Evolutionary conservation across 2,888 invertebrate genomes (phyloP), one percentile per base, ranked within the genome.

Genomic region (Frankliniella intonsa): DNA sequence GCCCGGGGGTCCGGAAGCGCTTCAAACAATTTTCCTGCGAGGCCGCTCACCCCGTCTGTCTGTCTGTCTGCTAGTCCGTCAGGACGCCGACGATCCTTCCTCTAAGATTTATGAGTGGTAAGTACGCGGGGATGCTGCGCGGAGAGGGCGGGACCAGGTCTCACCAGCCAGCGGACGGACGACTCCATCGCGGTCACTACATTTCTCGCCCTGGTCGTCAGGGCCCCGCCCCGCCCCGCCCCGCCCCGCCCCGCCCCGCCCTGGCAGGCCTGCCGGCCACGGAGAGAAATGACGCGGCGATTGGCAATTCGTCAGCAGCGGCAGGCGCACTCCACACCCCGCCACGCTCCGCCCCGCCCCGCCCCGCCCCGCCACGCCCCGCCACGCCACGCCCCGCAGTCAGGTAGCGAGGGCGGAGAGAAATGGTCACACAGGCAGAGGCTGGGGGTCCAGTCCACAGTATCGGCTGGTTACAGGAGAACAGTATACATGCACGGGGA

Each of bases 241-340:
- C 62, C 17, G 38, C 38, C 38, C 38, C 38, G 62, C 19, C n/a
- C n/a, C n/a, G n/a, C n/a, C n/a, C n/a, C n/a, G n/a, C n/a, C n/a
- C 62, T 17, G 17, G 62, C 17, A 7, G 62, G 62, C 38, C 69
- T 25, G 69, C 9, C 25, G 69, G 69, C 11, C 69, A 76, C 69
- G 69, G 69, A 76, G 69, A 76, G 69, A 76, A 76, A 76, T 76
- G 69, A 76, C 25, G 69, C 12, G 69, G 69, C 69, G 69, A 76
- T 76, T 76, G 69, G 69, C 69, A 25, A 76, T 76, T 76, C 69
- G 69, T 76, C 69, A 76, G 69, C 69, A 25, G 9, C 22, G 22
- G 22, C 69, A 25, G 9, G 25, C 69, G 22, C 69, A 25, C 69
- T 25, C 25, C 25, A 22, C 62, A n/a, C 62, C 22, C 65, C n/a